Percentiles rank a stretch among this genome's conserved stretches.
phyloP scores from a whole-genome alignment of 1,140 invertebrate species.

The Papilio xuthus region DNA sequence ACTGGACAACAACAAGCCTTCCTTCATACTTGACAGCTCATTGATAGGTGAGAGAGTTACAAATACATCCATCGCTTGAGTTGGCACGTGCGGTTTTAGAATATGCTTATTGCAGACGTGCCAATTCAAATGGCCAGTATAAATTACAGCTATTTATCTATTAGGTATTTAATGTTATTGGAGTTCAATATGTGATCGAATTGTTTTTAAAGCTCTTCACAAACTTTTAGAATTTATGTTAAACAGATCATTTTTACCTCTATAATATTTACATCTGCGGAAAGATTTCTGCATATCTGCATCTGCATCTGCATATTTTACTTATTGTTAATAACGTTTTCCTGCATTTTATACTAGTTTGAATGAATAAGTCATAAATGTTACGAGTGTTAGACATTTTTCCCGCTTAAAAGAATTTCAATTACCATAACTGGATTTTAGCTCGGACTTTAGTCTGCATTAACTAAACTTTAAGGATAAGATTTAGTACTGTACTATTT shows the following conservation, averaged over 20 bases:
- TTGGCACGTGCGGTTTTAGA: not conserved
- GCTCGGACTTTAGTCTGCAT: not conserved
- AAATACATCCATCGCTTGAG: not conserved
- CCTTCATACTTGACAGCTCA: slow-evolving; percentile 87
- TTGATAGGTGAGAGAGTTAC: slow-evolving; percentile 84
- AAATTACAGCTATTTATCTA: too few relatives aligned
- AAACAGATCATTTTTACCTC: not conserved
- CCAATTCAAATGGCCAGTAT: not conserved
- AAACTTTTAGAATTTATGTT: not conserved
- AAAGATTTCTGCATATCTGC: too few relatives aligned
- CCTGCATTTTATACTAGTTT: not conserved
- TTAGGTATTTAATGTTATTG: too few relatives aligned
- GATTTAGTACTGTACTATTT: not conserved
- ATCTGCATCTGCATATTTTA: not conserved
- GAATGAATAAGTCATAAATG: not conserved
- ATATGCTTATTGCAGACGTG: not conserved
- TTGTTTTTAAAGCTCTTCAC: too few relatives aligned
- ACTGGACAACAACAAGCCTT: slow-evolving; percentile 86
- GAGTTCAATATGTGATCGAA: too few relatives aligned
- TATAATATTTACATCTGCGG: not conserved
- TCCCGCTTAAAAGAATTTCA: not conserved
- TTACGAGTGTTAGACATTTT: not conserved
- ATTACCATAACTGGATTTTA: slow-evolving; percentile 1
- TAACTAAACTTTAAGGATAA: not conserved
- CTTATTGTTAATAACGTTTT: not conserved